Evolutionary conservation across 2,888 invertebrate genomes (phyloP).

Genomic region (Netelia fuscicornis): DNA sequence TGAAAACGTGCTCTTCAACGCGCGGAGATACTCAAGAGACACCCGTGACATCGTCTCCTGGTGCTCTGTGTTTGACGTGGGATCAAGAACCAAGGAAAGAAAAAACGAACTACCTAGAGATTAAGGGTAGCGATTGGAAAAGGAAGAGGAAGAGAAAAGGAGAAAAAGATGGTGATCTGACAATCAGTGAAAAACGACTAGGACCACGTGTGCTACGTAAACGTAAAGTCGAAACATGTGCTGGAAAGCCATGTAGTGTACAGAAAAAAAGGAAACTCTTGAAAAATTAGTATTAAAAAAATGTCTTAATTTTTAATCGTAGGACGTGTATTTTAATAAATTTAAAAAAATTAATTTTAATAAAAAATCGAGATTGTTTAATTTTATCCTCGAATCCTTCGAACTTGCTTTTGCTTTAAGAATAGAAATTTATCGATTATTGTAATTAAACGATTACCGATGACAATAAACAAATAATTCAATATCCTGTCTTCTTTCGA

Average conservation of each 20-base stretch:
- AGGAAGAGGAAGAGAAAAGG: constrained; percentile 11
- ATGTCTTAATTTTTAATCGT: too few species aligned
- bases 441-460: background rate
- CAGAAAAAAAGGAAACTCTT: background rate
- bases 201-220: background rate
- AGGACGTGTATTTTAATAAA: too few species aligned
- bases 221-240: too few species aligned
- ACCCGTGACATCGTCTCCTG: constrained; percentile 31
- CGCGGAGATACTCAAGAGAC: constrained; percentile 39
- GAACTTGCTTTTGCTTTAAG: background rate
- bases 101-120: constrained; percentile 37
- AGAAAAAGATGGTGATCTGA: too few species aligned
- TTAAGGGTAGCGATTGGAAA: constrained; percentile 50
- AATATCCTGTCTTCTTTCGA: background rate
- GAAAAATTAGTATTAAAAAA: background rate
- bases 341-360: too few species aligned
- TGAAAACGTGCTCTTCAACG: constrained; percentile 60
- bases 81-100: constrained; percentile 54
- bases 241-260: too few species aligned
- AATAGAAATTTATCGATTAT: background rate
- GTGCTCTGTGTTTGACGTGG: constrained; percentile 26
- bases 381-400: too few species aligned
- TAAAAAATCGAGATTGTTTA: too few species aligned
- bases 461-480: background rate
- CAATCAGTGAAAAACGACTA: background rate